A percentile compares a stretch with the other conserved stretches of the same genome.
Evolutionary conservation across 2,888 invertebrate species (phyloP).

Genomic region (Metopia argyrocephala): DNA sequence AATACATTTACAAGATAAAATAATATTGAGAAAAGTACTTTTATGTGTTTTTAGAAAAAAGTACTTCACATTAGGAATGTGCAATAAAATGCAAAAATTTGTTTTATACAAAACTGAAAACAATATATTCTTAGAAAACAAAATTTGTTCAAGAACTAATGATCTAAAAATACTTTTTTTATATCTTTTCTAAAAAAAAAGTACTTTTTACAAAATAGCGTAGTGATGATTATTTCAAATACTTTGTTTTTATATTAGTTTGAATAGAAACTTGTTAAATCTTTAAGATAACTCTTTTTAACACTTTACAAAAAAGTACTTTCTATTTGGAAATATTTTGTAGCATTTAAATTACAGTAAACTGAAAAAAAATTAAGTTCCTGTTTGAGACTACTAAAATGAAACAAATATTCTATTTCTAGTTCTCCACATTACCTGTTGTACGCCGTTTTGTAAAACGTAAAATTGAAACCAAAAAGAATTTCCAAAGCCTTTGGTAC

Average conservation of each 20-base stretch:
- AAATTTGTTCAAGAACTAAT: no score
- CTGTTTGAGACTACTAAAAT: neutral
- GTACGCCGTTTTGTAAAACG: constrained; percentile 69
- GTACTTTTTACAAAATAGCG: no score
- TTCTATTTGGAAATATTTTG: neutral
- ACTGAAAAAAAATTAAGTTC: neutral
- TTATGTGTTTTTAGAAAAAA: neutral
- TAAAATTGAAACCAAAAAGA: constrained; percentile 69
- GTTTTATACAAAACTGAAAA: no score
- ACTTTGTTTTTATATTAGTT: no score
- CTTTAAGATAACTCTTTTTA: no score
- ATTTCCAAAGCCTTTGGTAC: constrained; percentile 69
- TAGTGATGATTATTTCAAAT: no score
- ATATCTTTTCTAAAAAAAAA: no score
- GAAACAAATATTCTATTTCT: neutral
- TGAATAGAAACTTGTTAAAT: no score
- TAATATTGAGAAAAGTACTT: neutral
- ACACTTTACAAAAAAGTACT: neutral
- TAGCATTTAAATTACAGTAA: neutral
- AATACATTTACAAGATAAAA: neutral
- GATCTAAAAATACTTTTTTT: no score
- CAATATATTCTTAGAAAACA: no score
- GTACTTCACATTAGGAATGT: neutral
- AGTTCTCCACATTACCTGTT: constrained; percentile 66
- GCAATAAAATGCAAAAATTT: no score